Base-by-base conservation (phyloP, 2,888 invertebrate genomes). In the Dryadula phaetusa region DNA sequence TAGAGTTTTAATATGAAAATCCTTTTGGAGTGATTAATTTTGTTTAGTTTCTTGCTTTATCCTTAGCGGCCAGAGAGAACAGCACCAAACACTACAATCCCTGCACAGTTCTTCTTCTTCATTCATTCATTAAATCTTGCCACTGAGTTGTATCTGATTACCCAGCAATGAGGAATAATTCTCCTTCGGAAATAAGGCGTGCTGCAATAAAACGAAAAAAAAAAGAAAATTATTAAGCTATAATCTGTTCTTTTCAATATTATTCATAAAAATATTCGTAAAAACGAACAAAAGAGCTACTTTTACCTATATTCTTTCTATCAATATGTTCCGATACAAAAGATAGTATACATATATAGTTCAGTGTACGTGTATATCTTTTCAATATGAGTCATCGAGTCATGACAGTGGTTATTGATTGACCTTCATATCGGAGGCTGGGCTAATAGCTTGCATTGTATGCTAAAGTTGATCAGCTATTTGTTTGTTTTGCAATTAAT, bases 401-500 rank as follows among this genome's bases (percentile, higher is more conserved):
- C 61, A 56, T 63, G 46, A 53, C 46, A 60, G 66, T 66, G 66
- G 46, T 63, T 61, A 61, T 69, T 60, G 53, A 63, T 46, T 66
- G 66, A 69, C 69, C 69, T 69, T 69, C 46, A 47, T 40, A 34
- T 54, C 53, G 32, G 58, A 66, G 60, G 62, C 62, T 63, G 60
- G 62, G 66, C 44, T n/a, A 52, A 52, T 42, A 61, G 64, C 46
- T 56, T 52, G 58, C 60, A 66, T 47, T 60, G 54, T 69, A 62
- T 60, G 37, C 52, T 47, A 46, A 60, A 66, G 52, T 32, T 40
- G 64, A 58, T 58, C 22, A 34, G 18, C 44, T 22, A 18, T 60
- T 47, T 32, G 64, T 46, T 56, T 28, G 62, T 62, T 67, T 63
- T 63, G 67, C 34, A 52, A 64, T 67, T 63, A 60, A 64, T 53